These are phyloP conservation scores for Danio jaintianensis DNA, from an alignment of 2,797 vertebrate species.

Conservation along the genomic window DNA sequence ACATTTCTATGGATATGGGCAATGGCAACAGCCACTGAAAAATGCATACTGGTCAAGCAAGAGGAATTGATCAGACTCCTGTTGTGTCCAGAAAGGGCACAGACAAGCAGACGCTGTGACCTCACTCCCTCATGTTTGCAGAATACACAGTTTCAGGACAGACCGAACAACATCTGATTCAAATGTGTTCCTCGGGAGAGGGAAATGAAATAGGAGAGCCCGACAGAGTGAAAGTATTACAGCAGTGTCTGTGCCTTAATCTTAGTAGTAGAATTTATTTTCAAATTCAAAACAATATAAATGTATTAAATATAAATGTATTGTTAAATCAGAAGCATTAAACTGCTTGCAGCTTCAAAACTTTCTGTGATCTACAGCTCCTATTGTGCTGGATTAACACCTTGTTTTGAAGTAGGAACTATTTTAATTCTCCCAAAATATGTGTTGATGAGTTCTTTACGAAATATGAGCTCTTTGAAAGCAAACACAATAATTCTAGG, in stretches of 20 bases:
- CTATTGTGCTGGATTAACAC: too few relatives aligned
- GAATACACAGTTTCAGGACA: neutral
- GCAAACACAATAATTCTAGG: too few relatives aligned
- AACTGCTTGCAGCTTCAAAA: too few relatives aligned
- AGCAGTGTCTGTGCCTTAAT: neutral
- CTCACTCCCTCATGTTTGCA: neutral
- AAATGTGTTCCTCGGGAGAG: neutral
- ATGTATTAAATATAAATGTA: too few relatives aligned
- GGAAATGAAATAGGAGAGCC: neutral
- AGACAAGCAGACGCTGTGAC: neutral
- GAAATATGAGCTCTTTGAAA: too few relatives aligned
- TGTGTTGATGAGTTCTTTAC: too few relatives aligned
- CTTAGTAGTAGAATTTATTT: neutral
- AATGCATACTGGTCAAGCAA: constrained; percentile 13
- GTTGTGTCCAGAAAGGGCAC: constrained; percentile 12
- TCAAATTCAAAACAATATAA: neutral
- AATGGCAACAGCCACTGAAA: neutral
- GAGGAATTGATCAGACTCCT: constrained; percentile 26
- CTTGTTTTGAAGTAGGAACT: too few relatives aligned
- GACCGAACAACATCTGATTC: neutral
- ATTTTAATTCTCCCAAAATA: too few relatives aligned
- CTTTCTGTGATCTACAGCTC: too few relatives aligned
- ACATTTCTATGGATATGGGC: neutral
- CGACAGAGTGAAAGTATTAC: neutral
- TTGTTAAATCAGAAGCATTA: too few relatives aligned